Conservation (phyloP, 2,113 vertebrate genomes). For the Terrapene triunguis region DNA sequence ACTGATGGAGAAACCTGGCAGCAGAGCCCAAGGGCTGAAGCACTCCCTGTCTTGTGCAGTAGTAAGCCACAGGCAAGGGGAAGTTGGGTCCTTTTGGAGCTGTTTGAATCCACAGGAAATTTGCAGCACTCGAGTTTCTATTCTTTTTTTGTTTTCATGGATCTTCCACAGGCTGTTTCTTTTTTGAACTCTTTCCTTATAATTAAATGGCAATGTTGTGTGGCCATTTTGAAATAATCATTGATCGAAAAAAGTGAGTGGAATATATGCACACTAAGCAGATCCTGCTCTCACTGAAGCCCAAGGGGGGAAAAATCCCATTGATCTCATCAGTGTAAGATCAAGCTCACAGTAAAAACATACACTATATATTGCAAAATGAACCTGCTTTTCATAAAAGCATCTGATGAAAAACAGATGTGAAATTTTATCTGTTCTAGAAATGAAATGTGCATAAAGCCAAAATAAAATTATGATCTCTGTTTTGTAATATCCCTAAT, state of each 20-base stretch:
- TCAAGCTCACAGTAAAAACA: background rate
- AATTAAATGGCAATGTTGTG: background rate
- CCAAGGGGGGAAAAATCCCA: background rate
- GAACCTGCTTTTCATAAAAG: background rate
- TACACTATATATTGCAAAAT: background rate
- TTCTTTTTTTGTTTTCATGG: background rate
- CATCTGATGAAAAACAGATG: background rate
- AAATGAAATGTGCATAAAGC: background rate
- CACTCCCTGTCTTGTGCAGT: background rate
- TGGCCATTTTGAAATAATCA: background rate
- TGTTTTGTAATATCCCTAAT: background rate
- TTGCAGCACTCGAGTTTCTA: background rate
- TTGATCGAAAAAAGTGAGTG: background rate
- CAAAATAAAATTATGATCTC: background rate
- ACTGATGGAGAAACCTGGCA: background rate
- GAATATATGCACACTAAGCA: fast-evolving
- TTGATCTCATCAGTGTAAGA: background rate
- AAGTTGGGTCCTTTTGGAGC: background rate
- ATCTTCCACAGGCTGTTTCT: background rate
- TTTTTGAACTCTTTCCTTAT: background rate
- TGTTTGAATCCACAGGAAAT: background rate
- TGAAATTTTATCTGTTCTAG: background rate
- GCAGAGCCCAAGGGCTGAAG: background rate
- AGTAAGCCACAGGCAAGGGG: background rate
- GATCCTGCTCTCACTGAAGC: background rate